Percentiles rank a stretch among this genome's conserved stretches.
Evolutionary conservation across 2,888 invertebrate genomes (phyloP).

Genomic region (Cataglyphis altisquamis): DNA sequence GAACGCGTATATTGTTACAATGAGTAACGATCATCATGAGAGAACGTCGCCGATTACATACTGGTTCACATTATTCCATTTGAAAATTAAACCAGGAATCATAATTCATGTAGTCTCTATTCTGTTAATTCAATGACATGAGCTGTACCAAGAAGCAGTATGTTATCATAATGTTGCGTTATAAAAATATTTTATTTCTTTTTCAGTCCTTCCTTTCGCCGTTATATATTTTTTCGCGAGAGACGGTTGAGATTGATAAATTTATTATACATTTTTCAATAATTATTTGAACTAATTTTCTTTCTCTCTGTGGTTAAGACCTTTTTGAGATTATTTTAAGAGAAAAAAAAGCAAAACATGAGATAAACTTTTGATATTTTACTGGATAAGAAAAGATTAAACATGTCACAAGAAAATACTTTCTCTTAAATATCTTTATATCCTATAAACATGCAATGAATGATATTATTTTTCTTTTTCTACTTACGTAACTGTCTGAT

Average conservation of each 20-base stretch:
- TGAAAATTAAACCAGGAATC: slow-evolving; percentile 22
- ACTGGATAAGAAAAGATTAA: neutral
- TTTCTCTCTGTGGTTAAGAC: neutral
- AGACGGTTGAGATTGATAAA: neutral
- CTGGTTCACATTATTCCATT: slow-evolving; percentile 26
- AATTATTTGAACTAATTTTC: neutral
- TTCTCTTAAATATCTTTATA: too few species aligned
- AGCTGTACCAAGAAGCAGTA: neutral
- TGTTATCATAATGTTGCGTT: neutral
- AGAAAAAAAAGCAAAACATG: neutral
- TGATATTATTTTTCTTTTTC: neutral
- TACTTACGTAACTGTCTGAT: neutral
- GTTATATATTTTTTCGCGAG: neutral
- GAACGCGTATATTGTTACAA: slow-evolving; percentile 18
- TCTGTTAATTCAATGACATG: neutral
- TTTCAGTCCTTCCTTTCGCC: neutral
- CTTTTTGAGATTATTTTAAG: neutral
- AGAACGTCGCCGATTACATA: slow-evolving; percentile 38
- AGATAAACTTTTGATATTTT: neutral
- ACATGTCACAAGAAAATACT: neutral
- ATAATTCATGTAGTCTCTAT: neutral
- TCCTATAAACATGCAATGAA: neutral
- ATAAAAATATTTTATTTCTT: slow-evolving; percentile 14
- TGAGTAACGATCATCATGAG: slow-evolving; percentile 13
- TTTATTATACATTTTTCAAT: neutral